These are phyloP conservation scores for Nephrotoma appendiculata DNA, from an alignment of 2,888 invertebrate genomes.

Conservation along the genomic window DNA sequence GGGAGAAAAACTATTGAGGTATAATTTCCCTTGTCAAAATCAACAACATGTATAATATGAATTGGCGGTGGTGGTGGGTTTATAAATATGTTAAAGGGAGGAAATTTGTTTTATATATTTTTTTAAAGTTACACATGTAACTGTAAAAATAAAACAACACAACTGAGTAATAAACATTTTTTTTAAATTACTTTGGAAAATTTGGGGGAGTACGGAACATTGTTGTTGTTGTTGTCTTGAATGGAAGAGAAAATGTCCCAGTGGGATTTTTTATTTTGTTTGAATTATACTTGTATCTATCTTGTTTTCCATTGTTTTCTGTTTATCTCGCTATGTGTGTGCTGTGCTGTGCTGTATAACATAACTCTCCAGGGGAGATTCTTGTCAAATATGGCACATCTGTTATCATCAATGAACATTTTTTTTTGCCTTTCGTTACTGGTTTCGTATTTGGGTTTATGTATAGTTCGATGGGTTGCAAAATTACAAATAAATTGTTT, in stretches of 20 bases:
- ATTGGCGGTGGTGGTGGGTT: neutral
- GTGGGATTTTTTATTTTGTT: conserved; percentile 1
- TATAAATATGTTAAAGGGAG: neutral
- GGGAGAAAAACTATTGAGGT: neutral
- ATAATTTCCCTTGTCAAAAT: neutral
- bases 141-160: neutral
- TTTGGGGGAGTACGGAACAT: neutral
- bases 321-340: neutral
- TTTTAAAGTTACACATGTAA: neutral
- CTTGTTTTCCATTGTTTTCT: conserved; percentile 3
- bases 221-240: neutral
- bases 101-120: neutral
- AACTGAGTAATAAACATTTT: neutral
- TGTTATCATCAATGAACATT: conserved; percentile 1
- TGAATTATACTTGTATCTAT: conserved; percentile 3
- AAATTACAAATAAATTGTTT: neutral
- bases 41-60: neutral
- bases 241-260: neutral
- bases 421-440: neutral
- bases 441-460: neutral
- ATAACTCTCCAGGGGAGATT: neutral
- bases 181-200: neutral
- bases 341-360: neutral
- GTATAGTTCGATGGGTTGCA: neutral
- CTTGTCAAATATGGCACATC: conserved; percentile 4